These are phyloP conservation scores for Channa argus DNA, from an alignment of 2,113 vertebrate species.

Conservation along the genomic window DNA sequence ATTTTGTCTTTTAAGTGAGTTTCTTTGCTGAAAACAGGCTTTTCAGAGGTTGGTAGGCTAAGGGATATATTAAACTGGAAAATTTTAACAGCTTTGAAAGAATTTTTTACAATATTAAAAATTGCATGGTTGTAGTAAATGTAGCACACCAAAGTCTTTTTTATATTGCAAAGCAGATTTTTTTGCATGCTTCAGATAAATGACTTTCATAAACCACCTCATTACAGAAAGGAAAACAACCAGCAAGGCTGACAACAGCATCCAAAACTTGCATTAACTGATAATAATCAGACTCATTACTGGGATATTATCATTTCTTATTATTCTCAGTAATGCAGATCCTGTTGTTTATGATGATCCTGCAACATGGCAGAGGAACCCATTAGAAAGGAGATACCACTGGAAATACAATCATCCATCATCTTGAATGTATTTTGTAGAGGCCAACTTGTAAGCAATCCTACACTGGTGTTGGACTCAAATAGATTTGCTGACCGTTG, in stretches of 20 bases:
- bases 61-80: background rate
- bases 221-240: constrained; percentile 37
- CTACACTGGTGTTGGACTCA: too few relatives aligned
- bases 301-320: constrained; percentile 61
- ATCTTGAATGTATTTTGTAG: constrained; percentile 57
- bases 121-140: constrained; percentile 20
- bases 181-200: constrained; percentile 24
- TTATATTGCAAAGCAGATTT: constrained; percentile 11
- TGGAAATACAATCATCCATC: constrained; percentile 77
- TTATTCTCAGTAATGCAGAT: constrained; percentile 57
- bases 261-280: constrained; percentile 53
- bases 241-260: constrained; percentile 27
- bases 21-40: constrained; percentile 24
- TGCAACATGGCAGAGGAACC: constrained; percentile 60
- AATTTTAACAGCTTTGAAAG: constrained; percentile 21
- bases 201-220: constrained; percentile 30
- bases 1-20: constrained; percentile 45
- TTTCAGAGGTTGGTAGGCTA: constrained; percentile 40
- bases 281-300: constrained; percentile 69
- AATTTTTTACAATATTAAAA: constrained; percentile 8
- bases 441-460: constrained; percentile 27
- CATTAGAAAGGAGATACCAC: constrained; percentile 70
- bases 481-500: too few relatives aligned
- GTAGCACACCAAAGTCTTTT: constrained; percentile 5
- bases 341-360: constrained; percentile 58